Conservation (phyloP, 2,797 vertebrate species). For the Peromyscus melanophrys region DNA sequence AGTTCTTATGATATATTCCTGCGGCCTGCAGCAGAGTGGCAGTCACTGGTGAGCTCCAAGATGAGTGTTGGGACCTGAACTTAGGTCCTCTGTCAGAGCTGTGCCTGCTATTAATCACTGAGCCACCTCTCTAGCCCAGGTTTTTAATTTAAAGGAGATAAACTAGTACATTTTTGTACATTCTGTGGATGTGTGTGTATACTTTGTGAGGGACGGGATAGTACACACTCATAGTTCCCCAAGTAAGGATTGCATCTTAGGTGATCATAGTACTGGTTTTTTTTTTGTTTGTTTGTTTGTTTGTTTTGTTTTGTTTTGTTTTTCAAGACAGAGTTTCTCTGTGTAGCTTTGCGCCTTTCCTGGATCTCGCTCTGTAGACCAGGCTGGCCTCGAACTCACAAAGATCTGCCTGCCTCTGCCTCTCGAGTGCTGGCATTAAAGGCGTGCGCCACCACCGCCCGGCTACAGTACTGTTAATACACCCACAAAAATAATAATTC, state of each 20-base stretch:
- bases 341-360: too few relatives aligned
- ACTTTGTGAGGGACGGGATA: neutral
- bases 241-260: neutral
- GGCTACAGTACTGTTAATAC: neutral
- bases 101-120: neutral
- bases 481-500: constrained; percentile 24
- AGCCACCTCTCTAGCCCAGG: neutral
- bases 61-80: neutral
- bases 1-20: too few relatives aligned
- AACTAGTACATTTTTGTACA: neutral
- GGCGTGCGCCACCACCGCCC: too few relatives aligned
- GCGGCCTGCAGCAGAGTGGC: too few relatives aligned
- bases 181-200: neutral
- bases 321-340: too few relatives aligned
- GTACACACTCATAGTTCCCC: neutral
- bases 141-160: neutral
- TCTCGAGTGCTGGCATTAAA: too few relatives aligned
- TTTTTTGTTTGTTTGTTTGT: too few relatives aligned
- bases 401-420: too few relatives aligned
- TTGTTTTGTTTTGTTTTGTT: too few relatives aligned
- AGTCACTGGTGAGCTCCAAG: neutral
- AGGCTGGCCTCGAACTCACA: too few relatives aligned
- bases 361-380: too few relatives aligned
- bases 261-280: neutral
- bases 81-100: neutral